Percentiles rank a stretch among this genome's conserved stretches.
These are phyloP conservation scores for Callithrix jacchus DNA, from an alignment of 2,113 vertebrate species.

Conservation along the genomic window DNA sequence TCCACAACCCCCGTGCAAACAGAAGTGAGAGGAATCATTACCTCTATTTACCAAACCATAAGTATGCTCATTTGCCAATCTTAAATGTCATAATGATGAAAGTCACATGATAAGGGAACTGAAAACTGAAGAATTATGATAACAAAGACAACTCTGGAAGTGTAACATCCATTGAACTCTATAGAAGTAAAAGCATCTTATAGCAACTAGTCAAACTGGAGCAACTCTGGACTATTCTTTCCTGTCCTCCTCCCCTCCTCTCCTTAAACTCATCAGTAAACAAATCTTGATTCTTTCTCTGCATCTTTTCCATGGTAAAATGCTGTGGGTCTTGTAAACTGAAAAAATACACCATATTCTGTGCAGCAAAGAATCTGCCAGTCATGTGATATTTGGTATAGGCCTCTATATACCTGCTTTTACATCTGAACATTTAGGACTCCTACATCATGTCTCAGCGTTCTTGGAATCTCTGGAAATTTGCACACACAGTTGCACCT, in stretches of 20 bases:
- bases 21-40: conserved; percentile 57
- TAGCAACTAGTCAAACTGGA: background rate
- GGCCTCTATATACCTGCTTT: background rate
- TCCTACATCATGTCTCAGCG: background rate
- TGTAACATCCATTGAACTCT: background rate
- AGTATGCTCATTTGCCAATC: background rate
- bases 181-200: background rate
- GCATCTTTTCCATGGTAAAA: background rate
- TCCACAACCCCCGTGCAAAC: background rate
- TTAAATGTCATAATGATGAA: conserved; percentile 28
- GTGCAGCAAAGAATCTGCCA: background rate
- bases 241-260: background rate
- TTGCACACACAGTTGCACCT: background rate
- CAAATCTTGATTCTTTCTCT: background rate
- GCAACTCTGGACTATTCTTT: background rate
- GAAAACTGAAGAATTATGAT: background rate
- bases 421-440: background rate
- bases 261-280: background rate
- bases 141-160: background rate
- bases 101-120: conserved; percentile 52
- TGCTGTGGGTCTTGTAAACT: background rate
- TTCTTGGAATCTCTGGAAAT: background rate
- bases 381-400: background rate
- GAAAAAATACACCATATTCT: background rate
- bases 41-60: background rate